Conservation (phyloP, 2,888 invertebrate genomes). For the Boloria euphrosyne region DNA sequence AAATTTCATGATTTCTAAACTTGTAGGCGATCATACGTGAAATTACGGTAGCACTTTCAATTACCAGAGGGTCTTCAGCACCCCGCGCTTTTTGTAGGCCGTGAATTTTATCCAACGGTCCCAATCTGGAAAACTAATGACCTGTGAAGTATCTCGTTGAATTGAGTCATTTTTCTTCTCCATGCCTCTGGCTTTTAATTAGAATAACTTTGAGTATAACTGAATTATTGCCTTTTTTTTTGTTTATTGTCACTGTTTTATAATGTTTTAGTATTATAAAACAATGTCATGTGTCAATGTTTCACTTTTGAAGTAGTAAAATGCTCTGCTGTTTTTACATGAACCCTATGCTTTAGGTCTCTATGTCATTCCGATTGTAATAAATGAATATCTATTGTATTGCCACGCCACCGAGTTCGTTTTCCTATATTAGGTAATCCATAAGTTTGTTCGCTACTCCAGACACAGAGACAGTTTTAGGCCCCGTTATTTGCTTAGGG, state of each 20-base stretch:
- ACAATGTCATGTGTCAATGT: no score
- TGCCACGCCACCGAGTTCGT: constrained; percentile 8
- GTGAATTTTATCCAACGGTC: constrained; percentile 59
- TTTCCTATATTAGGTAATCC: constrained; percentile 14
- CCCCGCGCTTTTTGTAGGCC: constrained; percentile 54
- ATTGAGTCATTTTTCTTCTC: constrained; percentile 67
- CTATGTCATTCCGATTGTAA: not conserved
- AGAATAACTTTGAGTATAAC: constrained; percentile 38
- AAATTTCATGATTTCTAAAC: constrained; percentile 35
- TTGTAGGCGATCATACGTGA: constrained; percentile 54
- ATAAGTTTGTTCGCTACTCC: constrained; percentile 34
- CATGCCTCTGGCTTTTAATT: constrained; percentile 47
- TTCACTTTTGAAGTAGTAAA: no score
- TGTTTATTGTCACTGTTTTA: not conserved
- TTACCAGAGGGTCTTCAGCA: constrained; percentile 50
- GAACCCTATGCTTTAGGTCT: constrained; percentile 18
- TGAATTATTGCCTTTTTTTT: constrained; percentile 32
- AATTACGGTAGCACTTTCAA: constrained; percentile 57
- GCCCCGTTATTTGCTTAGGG: constrained; percentile 44
- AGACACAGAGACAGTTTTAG: constrained; percentile 37
- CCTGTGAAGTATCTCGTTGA: constrained; percentile 73
- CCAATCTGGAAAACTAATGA: constrained; percentile 75
- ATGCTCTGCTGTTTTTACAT: constrained; percentile 17
- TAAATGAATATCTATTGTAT: constrained; percentile 26
- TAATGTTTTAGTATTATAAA: no score